Evolutionary conservation across 2,888 invertebrate species (phyloP).

Genomic region (Axea sp.): DNA sequence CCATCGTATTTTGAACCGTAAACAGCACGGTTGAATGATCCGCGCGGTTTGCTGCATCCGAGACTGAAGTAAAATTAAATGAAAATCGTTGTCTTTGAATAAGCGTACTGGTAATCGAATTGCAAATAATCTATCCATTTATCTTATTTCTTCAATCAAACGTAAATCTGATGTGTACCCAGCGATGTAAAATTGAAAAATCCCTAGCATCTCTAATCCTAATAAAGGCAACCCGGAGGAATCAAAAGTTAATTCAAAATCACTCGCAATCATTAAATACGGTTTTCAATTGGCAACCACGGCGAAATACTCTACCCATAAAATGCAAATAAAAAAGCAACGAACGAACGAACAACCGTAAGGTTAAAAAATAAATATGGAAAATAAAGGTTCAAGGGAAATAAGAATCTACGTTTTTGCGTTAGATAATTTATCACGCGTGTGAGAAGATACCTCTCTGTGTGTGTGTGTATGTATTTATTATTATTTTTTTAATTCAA

Average conservation of each 20-base stretch:
- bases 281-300: constrained; percentile 21
- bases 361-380: too few relatives aligned
- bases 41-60: constrained; percentile 9
- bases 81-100: constrained; percentile 39
- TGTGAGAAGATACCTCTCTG: too few relatives aligned
- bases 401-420: too few relatives aligned
- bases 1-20: constrained; percentile 2
- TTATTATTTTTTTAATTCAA: too few relatives aligned
- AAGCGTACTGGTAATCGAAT: constrained; percentile 37
- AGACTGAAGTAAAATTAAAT: constrained; percentile 9
- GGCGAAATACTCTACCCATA: too few relatives aligned
- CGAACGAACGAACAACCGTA: too few relatives aligned
- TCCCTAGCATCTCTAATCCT: constrained; percentile 29
- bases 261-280: constrained; percentile 12
- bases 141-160: constrained; percentile 44
- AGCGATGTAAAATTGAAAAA: constrained; percentile 41
- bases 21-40: constrained; percentile 6
- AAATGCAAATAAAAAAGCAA: neutral
- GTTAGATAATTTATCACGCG: too few relatives aligned
- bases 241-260: constrained; percentile 25
- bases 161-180: constrained; percentile 28
- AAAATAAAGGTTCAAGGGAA: too few relatives aligned
- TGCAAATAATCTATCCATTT: constrained; percentile 46
- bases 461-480: too few relatives aligned
- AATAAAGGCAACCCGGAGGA: constrained; percentile 29